Evolutionary conservation across 2,797 vertebrate genomes (phyloP), one percentile per base, ranked within the genome.

Genomic region (Sebastes hubbsi): DNA sequence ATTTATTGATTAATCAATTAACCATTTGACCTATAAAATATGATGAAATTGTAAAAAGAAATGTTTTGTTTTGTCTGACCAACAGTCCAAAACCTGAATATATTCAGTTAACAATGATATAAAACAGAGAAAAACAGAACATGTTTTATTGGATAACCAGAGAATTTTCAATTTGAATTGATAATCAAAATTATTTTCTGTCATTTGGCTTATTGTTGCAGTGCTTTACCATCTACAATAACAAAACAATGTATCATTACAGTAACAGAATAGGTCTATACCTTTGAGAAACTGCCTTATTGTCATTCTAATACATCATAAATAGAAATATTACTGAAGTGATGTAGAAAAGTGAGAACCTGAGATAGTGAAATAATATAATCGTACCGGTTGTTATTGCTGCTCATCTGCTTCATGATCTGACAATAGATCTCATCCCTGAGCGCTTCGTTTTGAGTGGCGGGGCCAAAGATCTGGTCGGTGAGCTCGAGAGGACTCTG

Each of bases 391-490:
- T 96, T 97, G 86, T 93, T 95, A 77, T 99, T 99, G 89, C 89
- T 95, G 3, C 96, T 99, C 93, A 99, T 96, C 87, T 99, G 99
- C 89, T 98, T 99, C 94, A 99, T 97, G 82, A 99, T 97, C 95
- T 99, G 99, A 83, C 98, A 99, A 85, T 99, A 99, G 87, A 98
- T 95, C 91, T 99, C 99, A 11, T 99, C 98, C 77, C 95, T 88
- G 36, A 99, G 94, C 1, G 77, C 81, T 2, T 97, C 95, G 0
- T 97, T 85, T 81, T 96, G 83, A n/a, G 97, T 95, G 25, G 97
- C 95, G 2, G 92, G 86, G 0, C 95, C 89, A 63, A 99, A 99
- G 92, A 99, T 97, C 95, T 97, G 97, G 91, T 99, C 97, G 0
- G 97, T 99, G 90, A 99, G 96, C 80, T 99, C 97, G 1, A 95